These are phyloP conservation scores for Indicator indicator DNA, from an alignment of 2,113 vertebrate genomes.

Conservation along the genomic window DNA sequence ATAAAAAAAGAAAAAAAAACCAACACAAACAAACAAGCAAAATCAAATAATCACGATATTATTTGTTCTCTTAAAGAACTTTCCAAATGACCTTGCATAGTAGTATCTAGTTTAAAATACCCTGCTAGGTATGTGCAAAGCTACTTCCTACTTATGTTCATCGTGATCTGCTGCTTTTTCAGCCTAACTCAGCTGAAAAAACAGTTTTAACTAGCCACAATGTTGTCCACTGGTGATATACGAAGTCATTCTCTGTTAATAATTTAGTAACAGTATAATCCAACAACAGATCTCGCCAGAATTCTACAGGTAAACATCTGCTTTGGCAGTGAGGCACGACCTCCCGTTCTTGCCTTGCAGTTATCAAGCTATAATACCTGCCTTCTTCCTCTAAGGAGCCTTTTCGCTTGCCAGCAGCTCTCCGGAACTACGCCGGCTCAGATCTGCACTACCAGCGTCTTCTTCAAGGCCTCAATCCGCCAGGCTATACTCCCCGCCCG, in stretches of 20 bases:
- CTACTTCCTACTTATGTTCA: accelerated
- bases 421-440: no score
- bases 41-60: no score
- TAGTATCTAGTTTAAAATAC: not conserved
- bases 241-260: accelerated
- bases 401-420: not conserved
- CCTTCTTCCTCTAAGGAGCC: not conserved
- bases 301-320: not conserved
- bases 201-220: not conserved
- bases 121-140: not conserved
- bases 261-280: not conserved
- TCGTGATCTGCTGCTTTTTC: not conserved
- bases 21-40: not conserved
- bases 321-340: accelerated
- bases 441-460: accelerated
- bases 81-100: not conserved
- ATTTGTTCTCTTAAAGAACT: not conserved
- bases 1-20: not conserved
- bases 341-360: not conserved
- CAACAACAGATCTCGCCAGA: not conserved
- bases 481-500: not conserved
- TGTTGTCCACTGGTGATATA: not conserved
- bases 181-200: not conserved
- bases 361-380: not conserved
- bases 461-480: not conserved